Conservation (phyloP, 2,888 invertebrate species). For the Hypselothyrea guttata region DNA sequence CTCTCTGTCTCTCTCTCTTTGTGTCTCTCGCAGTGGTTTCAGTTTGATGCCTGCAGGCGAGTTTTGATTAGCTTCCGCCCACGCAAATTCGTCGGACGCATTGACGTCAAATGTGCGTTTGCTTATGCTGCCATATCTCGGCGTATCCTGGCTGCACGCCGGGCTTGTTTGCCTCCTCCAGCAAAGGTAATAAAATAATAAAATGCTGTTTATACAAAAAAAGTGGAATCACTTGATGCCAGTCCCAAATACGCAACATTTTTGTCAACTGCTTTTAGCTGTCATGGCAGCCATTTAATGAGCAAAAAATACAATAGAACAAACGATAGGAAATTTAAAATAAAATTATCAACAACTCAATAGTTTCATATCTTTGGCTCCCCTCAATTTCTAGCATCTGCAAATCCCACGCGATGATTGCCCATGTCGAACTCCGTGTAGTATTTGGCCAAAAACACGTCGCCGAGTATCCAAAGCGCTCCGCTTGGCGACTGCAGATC, state of each 20-base stretch:
- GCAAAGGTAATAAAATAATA: slow-evolving; percentile 66
- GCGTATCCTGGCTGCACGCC: not conserved
- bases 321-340: not conserved
- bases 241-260: not conserved
- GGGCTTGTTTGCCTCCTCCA: slow-evolving; percentile 16
- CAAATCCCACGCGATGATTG: slow-evolving; percentile 65
- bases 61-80: slow-evolving; percentile 74
- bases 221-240: too few relatives aligned
- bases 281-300: slow-evolving; percentile 44
- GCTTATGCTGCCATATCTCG: not conserved
- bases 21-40: slow-evolving; percentile 23
- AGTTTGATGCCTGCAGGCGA: slow-evolving; percentile 54
- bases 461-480: slow-evolving; percentile 68
- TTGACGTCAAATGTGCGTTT: slow-evolving; percentile 25
- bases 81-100: slow-evolving; percentile 35
- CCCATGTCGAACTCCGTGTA: slow-evolving; percentile 73
- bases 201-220: slow-evolving; percentile 49
- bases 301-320: not conserved
- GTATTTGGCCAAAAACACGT: slow-evolving; percentile 65
- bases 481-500: slow-evolving; percentile 64
- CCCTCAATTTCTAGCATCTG: slow-evolving; percentile 81
- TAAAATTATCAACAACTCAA: too few relatives aligned
- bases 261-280: slow-evolving; percentile 23
- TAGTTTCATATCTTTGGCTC: not conserved
- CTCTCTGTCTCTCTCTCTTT: not conserved